Evolutionary conservation across 2,888 invertebrate species (phyloP).

Genomic region (Agriotes lineatus): DNA sequence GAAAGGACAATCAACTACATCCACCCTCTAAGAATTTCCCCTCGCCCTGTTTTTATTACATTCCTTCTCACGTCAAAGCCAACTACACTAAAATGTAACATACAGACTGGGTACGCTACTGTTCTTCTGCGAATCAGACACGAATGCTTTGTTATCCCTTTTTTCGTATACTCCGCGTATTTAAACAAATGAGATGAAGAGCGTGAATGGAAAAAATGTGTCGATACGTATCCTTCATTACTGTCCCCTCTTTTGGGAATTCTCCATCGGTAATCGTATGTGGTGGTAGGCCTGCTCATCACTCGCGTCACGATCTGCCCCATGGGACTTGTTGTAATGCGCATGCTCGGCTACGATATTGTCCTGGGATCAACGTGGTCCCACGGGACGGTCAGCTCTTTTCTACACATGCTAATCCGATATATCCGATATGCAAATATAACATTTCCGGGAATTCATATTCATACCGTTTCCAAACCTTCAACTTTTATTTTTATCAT

Average conservation of each 20-base stretch:
- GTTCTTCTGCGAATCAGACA: conserved; percentile 24
- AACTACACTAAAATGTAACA: conserved; percentile 62
- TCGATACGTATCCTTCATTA: conserved; percentile 44
- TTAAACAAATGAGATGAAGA: conserved; percentile 42
- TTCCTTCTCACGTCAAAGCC: conserved; percentile 63
- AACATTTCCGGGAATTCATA: conserved; percentile 1
- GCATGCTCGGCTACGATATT: conserved; percentile 55
- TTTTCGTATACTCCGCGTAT: background rate
- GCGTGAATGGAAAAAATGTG: conserved; percentile 30
- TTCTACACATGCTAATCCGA: conserved; percentile 34
- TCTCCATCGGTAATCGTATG: conserved; percentile 53
- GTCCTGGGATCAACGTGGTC: conserved; percentile 53
- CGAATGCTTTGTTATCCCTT: conserved; percentile 27
- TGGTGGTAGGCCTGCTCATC: conserved; percentile 57
- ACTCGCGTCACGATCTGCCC: conserved; percentile 61
- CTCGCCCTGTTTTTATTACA: conserved; percentile 62
- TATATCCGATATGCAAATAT: conserved; percentile 18
- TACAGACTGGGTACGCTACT: conserved; percentile 54
- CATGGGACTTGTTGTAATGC: conserved; percentile 58
- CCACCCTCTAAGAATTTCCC: conserved; percentile 53
- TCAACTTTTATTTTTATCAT: background rate
- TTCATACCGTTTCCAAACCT: background rate
- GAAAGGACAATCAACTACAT: conserved; percentile 56
- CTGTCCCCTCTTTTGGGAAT: conserved; percentile 43
- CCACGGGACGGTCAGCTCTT: conserved; percentile 52